A percentile compares a stretch with the other conserved stretches of the same genome.
Evolutionary conservation across 2,113 vertebrate genomes (phyloP).

Genomic region (Pogonocichla stellata): DNA sequence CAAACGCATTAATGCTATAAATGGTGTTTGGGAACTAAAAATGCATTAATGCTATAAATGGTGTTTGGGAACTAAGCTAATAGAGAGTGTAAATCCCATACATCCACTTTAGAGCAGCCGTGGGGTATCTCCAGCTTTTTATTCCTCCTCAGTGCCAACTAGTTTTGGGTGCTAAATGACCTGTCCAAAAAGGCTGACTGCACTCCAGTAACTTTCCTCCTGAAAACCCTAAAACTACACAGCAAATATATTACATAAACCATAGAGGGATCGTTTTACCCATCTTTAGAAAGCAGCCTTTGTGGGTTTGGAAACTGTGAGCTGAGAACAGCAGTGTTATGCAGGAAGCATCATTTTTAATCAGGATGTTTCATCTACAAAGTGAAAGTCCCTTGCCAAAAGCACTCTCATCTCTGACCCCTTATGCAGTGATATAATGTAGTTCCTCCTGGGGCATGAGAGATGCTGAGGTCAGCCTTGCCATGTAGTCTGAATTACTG

Average conservation of each 20-base stretch:
- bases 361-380: conserved; percentile 43
- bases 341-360: conserved; percentile 59
- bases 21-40: neutral
- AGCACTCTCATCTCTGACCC: conserved; percentile 52
- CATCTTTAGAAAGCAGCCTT: conserved; percentile 42
- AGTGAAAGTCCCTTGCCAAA: conserved; percentile 38
- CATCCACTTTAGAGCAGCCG: neutral
- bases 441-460: conserved; percentile 25
- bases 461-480: conserved; percentile 53
- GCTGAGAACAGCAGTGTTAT: conserved; percentile 29
- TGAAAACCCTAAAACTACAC: conserved; percentile 30
- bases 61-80: neutral
- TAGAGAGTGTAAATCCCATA: neutral
- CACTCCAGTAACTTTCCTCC: conserved; percentile 7
- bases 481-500: conserved; percentile 42
- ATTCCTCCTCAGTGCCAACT: neutral
- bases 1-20: neutral
- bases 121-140: neutral
- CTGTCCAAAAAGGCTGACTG: neutral
- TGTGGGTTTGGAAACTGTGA: conserved; percentile 44
- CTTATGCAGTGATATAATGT: conserved; percentile 17
- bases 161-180: conserved; percentile 31
- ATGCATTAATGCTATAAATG: neutral
- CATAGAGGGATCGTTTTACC: conserved; percentile 29
- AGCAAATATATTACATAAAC: conserved; percentile 48